Conservation (phyloP, 2,888 invertebrate species). For the Pristionchus japonicus region DNA sequence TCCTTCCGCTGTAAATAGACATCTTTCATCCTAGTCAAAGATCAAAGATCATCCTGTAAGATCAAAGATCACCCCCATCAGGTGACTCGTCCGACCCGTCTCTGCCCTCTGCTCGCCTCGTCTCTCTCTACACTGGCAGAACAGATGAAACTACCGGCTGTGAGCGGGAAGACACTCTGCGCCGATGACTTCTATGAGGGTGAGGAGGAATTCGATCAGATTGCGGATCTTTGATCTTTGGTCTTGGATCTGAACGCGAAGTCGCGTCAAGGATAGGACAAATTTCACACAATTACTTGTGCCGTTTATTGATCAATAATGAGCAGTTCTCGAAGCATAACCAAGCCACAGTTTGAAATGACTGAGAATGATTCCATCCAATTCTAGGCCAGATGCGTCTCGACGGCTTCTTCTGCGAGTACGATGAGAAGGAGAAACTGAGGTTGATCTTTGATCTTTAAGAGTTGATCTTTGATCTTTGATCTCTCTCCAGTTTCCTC, state of each 20-base stretch:
- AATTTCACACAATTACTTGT: too few relatives aligned
- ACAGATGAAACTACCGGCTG: constrained; percentile 80
- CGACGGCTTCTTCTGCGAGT: constrained; percentile 97
- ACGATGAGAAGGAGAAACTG: constrained; percentile 88
- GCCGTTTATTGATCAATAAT: too few relatives aligned
- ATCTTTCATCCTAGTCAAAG: too few relatives aligned
- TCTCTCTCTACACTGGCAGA: constrained; percentile 84
- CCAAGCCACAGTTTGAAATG: too few relatives aligned
- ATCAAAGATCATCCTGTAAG: background rate
- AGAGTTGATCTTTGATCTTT: background rate
- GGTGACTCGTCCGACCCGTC: constrained; percentile 81
- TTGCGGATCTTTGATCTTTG: too few relatives aligned
- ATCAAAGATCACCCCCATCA: constrained; percentile 50
- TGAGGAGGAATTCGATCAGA: too few relatives aligned
- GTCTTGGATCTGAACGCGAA: too few relatives aligned
- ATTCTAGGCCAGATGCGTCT: constrained; percentile 88
- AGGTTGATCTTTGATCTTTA: constrained; percentile 11
- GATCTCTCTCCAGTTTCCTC: constrained; percentile 82
- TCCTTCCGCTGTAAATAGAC: too few relatives aligned
- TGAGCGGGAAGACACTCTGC: constrained; percentile 93
- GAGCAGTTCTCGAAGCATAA: too few relatives aligned
- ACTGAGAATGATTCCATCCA: too few relatives aligned
- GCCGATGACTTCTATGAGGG: constrained; percentile 98
- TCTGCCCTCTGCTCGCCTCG: constrained; percentile 87
- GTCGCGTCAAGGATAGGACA: too few relatives aligned